Conservation (phyloP, 2,888 invertebrate species). For the Eristalis tenax region DNA sequence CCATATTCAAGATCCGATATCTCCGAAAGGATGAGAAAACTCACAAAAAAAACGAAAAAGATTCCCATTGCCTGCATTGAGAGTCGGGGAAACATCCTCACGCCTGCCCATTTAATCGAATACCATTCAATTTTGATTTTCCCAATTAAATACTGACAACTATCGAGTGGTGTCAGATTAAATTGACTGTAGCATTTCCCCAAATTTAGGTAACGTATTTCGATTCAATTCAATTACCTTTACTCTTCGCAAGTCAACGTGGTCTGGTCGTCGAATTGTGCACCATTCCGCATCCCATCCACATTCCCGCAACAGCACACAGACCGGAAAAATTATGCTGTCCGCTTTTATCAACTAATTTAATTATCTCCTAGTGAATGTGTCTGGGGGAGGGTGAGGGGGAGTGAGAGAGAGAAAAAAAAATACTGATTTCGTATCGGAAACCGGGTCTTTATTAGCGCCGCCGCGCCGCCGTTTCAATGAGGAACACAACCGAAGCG, state of each 20-base stretch:
- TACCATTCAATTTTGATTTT: conserved; percentile 62
- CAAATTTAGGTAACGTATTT: conserved; percentile 67
- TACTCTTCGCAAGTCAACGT: conserved; percentile 13
- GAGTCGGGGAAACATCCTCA: too few relatives aligned
- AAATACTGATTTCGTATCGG: background rate
- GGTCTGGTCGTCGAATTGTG: conserved; percentile 4
- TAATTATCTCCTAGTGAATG: conserved; percentile 55
- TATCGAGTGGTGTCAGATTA: conserved; percentile 68
- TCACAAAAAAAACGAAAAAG: too few relatives aligned
- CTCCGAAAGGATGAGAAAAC: too few relatives aligned
- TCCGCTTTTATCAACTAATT: conserved; percentile 69
- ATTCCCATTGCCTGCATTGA: too few relatives aligned
- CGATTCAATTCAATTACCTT: conserved; percentile 71
- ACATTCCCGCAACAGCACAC: conserved; percentile 12
- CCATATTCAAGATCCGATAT: too few relatives aligned
- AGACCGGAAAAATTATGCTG: conserved; percentile 63
- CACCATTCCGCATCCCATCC: background rate
- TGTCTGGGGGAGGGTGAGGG: background rate
- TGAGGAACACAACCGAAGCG: conserved; percentile 1
- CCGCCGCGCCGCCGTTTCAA: background rate
- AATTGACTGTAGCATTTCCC: conserved; percentile 55
- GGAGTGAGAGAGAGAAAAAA: background rate
- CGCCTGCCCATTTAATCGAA: too few relatives aligned
- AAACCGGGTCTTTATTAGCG: conserved; percentile 30
- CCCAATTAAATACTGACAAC: conserved; percentile 68